Base-by-base conservation (phyloP, 2,888 invertebrate genomes). In the Adela reaumurella region DNA sequence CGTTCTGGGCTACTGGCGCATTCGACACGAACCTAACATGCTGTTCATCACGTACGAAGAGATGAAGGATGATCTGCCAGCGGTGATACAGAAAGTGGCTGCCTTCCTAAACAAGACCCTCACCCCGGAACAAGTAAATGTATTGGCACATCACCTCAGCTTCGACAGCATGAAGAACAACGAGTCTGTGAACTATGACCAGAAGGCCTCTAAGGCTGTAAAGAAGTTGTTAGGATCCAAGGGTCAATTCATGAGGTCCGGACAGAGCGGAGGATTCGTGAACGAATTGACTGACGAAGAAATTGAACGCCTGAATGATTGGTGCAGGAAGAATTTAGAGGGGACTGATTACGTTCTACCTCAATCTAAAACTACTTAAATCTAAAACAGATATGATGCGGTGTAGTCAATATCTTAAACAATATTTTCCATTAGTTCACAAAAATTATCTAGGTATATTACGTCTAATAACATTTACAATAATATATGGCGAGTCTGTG, bases 151-250 rank as follows among this genome's bases (percentile, higher is more conserved):
- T 0, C 83, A 85, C 55, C 78, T 86, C 47, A 82, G 80, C 54
- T 87, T 87, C 58, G 71, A 78, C 17, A 82, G 63, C 51, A 79
- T 87, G 62, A 73, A 74, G 55, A 71, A 74, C 18, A 87, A 85
- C 59, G 77, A 81, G 46, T 72, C 70, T 24, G 82, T 83, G 0
- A 86, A 86, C 58, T 35, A 14, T 14, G 35, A 35, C 4, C 6
- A 35, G 24, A 24, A 24, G 24, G 24, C 24, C 6, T 24, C 24
- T 17, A 17, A 6, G 4, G 4, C 10, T 17, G 43, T 16, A 43
- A 17, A 4, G 4, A 17, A 18, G 14, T 16, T 19, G n/a, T 10
- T 17, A 10, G 57, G 62, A 17, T 57, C 58, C 2, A 62, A 67
- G 0, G 70, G 69, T 1, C 55, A 59, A 17, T 82, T 81, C 53